phyloP scores from a whole-genome alignment of 1,140 invertebrate species.

The Cotesia glomerata region DNA sequence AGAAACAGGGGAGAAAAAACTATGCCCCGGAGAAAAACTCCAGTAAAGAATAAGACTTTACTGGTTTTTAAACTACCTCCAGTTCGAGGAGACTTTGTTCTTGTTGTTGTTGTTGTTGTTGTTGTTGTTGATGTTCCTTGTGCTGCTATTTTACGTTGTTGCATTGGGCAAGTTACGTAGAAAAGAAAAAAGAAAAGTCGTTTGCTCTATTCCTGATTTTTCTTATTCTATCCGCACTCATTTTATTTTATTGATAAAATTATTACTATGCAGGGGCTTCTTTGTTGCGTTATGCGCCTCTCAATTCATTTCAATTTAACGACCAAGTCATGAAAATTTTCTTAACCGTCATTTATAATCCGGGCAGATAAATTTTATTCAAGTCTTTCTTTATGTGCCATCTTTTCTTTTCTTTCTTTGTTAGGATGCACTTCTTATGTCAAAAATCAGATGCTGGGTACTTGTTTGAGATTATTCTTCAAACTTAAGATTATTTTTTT shows the following conservation, averaged over 20 bases:
- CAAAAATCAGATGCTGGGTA: too few species aligned
- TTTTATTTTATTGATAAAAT: too few species aligned
- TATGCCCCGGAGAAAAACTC: not conserved
- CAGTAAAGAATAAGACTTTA: not conserved
- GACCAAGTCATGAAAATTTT: not conserved
- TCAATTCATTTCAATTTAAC: conserved; percentile 1
- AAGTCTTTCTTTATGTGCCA: not conserved
- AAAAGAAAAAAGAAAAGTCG: not conserved
- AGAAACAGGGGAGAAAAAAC: not conserved
- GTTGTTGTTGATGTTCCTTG: too few species aligned
- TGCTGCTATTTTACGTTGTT: not conserved
- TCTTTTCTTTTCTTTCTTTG: too few species aligned
- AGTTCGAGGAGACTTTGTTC: too few species aligned
- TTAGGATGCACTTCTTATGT: too few species aligned
- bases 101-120: too few species aligned
- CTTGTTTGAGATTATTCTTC: too few species aligned
- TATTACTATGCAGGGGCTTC: not conserved
- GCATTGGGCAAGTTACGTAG: not conserved
- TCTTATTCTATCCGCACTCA: not conserved
- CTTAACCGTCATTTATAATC: conserved; percentile 1
- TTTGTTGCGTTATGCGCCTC: not conserved
- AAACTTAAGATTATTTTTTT: too few species aligned
- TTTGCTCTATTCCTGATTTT: conserved; percentile 4
- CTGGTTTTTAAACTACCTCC: too few species aligned
- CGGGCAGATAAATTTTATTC: not conserved